Evolutionary conservation across 2,113 vertebrate species (phyloP), one percentile per base, ranked within the genome.

Genomic region (Sinocyclocheilus grahami): DNA sequence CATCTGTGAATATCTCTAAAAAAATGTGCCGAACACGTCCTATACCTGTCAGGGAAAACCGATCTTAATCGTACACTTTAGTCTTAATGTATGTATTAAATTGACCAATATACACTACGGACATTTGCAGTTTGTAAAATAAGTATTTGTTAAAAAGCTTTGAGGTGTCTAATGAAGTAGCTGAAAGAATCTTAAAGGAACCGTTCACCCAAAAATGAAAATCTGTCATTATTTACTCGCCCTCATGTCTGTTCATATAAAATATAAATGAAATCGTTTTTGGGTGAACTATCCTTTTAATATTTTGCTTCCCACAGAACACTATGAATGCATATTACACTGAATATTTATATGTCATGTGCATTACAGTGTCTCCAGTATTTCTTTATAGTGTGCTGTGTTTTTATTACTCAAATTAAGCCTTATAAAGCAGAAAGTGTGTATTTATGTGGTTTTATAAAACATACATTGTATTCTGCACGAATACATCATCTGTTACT

Each of bases 391-490:
- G 27, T 79, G 42, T 69, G 20, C 22, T 82, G 69, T 86, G 76
- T 39, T 84, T 87, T 53, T 30, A 71, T 84, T 87, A 79, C 86
- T 72, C 18, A 22, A 46, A 62, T 60, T 42, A 76, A 79, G 67
- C 69, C 48, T 85, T 77, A 65, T 82, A 22, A 78, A 37, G 5
- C 24, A 76, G 37, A 62, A 16, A 65, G 9, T 63, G 58, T 86
- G 20, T 75, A 75, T 81, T 72, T 62, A 60, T 79, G 10, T 67
- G 48, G 22, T 80, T 85, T 86, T 86, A n/a, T 85, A 60, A n/a
- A 58, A 42, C 12, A 55, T 51, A 67, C 27, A 14, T 74, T 76
- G 14, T 37, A 69, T 69, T 33, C 30, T 69, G 30, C 65, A 69
- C 2, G 1, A 69, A 69, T 67, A 30, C 55, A 39, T 37, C 18